Conservation (phyloP, 1,140 invertebrate genomes). For the Calliphora vicina region DNA sequence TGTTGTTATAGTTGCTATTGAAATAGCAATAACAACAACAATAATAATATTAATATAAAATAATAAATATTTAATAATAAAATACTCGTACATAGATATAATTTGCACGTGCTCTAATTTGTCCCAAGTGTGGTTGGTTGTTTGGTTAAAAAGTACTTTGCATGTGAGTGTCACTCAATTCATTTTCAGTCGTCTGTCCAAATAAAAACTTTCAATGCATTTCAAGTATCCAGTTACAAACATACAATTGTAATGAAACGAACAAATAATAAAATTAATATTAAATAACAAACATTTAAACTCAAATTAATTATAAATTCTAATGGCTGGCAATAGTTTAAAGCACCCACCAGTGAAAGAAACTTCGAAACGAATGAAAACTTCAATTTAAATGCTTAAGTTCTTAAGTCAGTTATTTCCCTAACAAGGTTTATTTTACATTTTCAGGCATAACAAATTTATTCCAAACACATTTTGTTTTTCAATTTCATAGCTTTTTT, state of each 20-base stretch:
- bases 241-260: background rate
- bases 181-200: background rate
- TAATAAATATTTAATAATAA: background rate
- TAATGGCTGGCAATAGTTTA: background rate
- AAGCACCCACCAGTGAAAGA: background rate
- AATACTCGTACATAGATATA: background rate
- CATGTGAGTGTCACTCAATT: background rate
- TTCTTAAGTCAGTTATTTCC: background rate
- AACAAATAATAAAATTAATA: background rate
- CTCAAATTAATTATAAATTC: background rate
- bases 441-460: too few relatives aligned
- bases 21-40: background rate
- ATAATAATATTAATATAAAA: background rate
- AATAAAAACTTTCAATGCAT: background rate
- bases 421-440: too few relatives aligned
- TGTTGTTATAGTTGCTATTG: conserved; percentile 1
- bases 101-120: conserved; percentile 41
- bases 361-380: too few relatives aligned
- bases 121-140: too few relatives aligned
- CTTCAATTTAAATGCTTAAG: too few relatives aligned
- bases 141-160: background rate
- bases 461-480: background rate
- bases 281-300: background rate
- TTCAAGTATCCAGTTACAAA: background rate
- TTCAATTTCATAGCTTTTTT: background rate